Evolutionary conservation across 2,113 vertebrate genomes (phyloP).

Genomic region (Oryzias javanicus): DNA sequence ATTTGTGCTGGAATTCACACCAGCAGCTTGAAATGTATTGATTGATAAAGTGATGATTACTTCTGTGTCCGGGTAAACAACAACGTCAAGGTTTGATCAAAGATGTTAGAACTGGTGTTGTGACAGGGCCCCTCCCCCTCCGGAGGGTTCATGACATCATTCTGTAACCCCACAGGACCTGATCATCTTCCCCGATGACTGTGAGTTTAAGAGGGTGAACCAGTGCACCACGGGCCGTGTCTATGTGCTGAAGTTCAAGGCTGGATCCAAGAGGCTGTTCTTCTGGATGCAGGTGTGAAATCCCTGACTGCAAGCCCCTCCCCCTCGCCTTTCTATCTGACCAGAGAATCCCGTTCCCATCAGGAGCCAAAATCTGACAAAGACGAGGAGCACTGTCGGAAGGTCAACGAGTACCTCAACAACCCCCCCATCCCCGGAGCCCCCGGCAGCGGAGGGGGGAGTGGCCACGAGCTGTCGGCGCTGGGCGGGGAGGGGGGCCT

Average conservation of each 20-base stretch:
- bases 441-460: constrained; percentile 82
- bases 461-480: constrained; percentile 89
- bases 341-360: no score
- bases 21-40: no score
- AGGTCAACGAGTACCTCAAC: constrained; percentile 96
- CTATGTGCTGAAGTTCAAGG: constrained; percentile 96
- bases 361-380: constrained; percentile 96
- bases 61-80: no score
- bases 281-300: constrained; percentile 96
- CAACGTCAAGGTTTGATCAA: no score
- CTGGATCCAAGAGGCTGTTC: constrained; percentile 94
- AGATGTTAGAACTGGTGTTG: no score
- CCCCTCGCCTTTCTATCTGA: no score
- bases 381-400: constrained; percentile 92
- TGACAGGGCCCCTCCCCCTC: no score
- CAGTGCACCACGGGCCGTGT: constrained; percentile 95
- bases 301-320: background rate
- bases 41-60: no score
- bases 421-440: constrained; percentile 93
- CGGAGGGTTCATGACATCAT: background rate
- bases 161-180: constrained; percentile 90
- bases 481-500: constrained; percentile 94
- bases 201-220: constrained; percentile 92
- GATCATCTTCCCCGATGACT: constrained; percentile 98
- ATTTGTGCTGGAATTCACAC: no score